Evolutionary conservation across 1,140 invertebrate species (phyloP).

Genomic region (Polyergus mexicanus): DNA sequence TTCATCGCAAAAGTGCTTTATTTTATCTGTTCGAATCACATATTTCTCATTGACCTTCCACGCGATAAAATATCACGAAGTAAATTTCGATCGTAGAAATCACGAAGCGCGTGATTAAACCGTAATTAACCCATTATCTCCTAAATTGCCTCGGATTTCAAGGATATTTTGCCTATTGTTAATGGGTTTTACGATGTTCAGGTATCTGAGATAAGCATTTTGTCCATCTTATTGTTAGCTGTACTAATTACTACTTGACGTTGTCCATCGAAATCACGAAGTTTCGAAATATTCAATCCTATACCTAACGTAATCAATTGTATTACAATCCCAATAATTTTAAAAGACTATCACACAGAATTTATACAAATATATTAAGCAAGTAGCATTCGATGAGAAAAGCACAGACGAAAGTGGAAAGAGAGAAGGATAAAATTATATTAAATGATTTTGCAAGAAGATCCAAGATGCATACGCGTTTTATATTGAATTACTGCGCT

Average conservation of each 20-base stretch:
- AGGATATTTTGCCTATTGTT: neutral
- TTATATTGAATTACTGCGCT: neutral
- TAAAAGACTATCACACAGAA: too few relatives aligned
- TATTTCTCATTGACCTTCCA: neutral
- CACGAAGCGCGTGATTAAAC: neutral
- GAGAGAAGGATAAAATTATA: neutral
- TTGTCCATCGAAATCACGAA: neutral
- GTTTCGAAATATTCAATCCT: neutral
- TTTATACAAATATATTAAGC: too few relatives aligned
- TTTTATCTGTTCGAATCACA: neutral
- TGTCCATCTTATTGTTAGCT: neutral
- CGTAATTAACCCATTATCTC: constrained; percentile 24
- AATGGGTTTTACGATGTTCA: constrained; percentile 28
- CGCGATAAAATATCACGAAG: neutral
- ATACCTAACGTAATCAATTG: neutral
- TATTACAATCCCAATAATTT: too few relatives aligned
- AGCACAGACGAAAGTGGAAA: neutral
- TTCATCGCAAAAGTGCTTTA: neutral
- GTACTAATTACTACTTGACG: neutral
- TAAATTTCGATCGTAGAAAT: constrained; percentile 29
- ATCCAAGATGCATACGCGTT: neutral
- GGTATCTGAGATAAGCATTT: constrained; percentile 24
- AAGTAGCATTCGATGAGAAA: neutral
- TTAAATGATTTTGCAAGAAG: neutral
- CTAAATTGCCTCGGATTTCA: neutral